Percentiles rank a stretch among this genome's conserved stretches.
These are phyloP conservation scores for Umimayanthus kanabou DNA, from an alignment of 92 coral and sea anemone genomes.

Conservation along the genomic window DNA sequence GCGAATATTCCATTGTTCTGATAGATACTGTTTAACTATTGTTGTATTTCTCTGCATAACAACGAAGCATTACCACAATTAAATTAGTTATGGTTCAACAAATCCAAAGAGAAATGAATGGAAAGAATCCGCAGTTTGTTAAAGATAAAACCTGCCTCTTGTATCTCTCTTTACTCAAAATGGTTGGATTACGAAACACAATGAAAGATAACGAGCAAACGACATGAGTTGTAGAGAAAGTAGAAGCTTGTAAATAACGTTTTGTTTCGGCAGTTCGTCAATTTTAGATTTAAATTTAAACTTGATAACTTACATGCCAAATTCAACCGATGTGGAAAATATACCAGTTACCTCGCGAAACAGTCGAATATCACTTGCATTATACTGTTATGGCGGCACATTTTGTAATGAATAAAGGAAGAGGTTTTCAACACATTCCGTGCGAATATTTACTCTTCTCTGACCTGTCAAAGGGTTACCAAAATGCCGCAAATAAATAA, in stretches of 20 bases:
- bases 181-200: neutral
- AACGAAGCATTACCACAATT: neutral
- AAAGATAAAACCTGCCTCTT: neutral
- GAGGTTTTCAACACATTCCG: neutral
- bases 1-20: neutral
- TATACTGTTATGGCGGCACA: neutral
- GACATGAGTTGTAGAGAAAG: neutral
- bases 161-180: neutral
- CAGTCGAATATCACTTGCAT: neutral
- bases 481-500: constrained; percentile 21
- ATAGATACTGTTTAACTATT: neutral
- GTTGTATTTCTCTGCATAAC: neutral
- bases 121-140: neutral
- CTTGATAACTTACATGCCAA: neutral
- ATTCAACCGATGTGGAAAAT: neutral
- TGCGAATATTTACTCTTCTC: neutral
- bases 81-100: constrained; percentile 1
- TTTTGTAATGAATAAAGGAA: neutral
- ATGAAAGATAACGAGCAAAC: too few relatives aligned
- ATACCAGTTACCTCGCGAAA: neutral
- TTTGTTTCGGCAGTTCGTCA: neutral
- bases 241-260: neutral
- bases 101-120: neutral
- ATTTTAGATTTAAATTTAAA: too few relatives aligned
- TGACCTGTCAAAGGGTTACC: constrained; percentile 10